Conservation (phyloP, 2,888 invertebrate species). For the Aphodius sticticus region DNA sequence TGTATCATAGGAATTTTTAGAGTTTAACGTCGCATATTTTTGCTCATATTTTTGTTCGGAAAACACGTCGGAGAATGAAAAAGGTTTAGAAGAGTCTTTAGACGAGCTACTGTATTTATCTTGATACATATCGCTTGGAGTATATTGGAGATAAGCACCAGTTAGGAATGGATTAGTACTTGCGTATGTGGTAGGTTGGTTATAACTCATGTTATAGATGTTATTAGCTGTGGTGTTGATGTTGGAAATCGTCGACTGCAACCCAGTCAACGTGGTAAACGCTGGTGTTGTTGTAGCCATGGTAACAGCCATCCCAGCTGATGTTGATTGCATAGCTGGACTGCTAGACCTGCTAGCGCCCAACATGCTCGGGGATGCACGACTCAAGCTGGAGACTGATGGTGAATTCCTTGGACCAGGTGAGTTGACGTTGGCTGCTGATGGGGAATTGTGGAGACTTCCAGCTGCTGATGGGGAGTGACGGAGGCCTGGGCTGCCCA, state of each 20-base stretch:
- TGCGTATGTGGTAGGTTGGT: slow-evolving; percentile 58
- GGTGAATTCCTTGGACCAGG: slow-evolving; percentile 56
- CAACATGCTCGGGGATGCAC: slow-evolving; percentile 53
- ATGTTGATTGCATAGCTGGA: slow-evolving; percentile 64
- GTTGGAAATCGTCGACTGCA: slow-evolving; percentile 55
- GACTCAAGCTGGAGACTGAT: slow-evolving; percentile 55
- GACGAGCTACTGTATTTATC: slow-evolving; percentile 57
- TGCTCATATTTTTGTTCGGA: slow-evolving; percentile 45
- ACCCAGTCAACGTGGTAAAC: slow-evolving; percentile 54
- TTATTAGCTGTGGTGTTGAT: slow-evolving; percentile 53
- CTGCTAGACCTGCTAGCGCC: slow-evolving; percentile 55
- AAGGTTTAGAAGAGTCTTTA: slow-evolving; percentile 54
- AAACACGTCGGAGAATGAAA: slow-evolving; percentile 47
- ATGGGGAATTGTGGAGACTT: slow-evolving; percentile 56
- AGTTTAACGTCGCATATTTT: slow-evolving; percentile 50
- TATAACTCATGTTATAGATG: slow-evolving; percentile 49
- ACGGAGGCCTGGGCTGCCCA: slow-evolving; percentile 48
- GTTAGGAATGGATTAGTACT: slow-evolving; percentile 70
- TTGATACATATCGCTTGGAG: slow-evolving; percentile 48
- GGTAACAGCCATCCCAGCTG: slow-evolving; percentile 70
- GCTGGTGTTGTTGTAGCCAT: slow-evolving; percentile 61
- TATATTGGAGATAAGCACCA: slow-evolving; percentile 59
- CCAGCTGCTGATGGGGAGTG: slow-evolving; percentile 56
- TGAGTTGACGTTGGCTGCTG: slow-evolving; percentile 53
- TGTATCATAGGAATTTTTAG: slow-evolving; percentile 48